These are phyloP conservation scores for Melanostigma gelatinosum DNA, from an alignment of 2,113 vertebrate species.

Conservation along the genomic window DNA sequence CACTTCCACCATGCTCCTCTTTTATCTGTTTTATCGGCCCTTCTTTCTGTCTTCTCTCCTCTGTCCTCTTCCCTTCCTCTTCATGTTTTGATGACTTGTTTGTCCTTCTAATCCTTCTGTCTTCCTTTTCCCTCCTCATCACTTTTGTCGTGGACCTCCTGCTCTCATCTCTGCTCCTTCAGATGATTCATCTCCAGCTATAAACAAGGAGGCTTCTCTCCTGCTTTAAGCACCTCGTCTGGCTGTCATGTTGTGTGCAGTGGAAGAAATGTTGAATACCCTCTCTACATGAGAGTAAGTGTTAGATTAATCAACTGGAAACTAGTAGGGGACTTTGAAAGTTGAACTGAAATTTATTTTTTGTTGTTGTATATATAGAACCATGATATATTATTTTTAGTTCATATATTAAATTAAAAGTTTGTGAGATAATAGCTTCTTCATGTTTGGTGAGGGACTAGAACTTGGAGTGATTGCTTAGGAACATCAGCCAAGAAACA, in stretches of 20 bases:
- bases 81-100: background rate
- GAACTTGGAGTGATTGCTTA: too few species aligned
- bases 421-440: too few species aligned
- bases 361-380: too few species aligned
- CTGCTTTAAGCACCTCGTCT: background rate
- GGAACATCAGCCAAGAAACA: too few species aligned
- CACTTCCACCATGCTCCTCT: background rate
- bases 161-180: slow-evolving; percentile 6
- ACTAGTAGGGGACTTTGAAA: background rate
- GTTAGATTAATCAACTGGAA: background rate
- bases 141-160: background rate
- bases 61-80: background rate
- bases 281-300: background rate
- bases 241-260: background rate
- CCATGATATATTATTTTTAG: too few species aligned
- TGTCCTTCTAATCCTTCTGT: background rate
- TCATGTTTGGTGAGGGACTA: too few species aligned
- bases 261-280: background rate
- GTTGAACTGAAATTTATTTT: too few species aligned
- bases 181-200: slow-evolving; percentile 8
- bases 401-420: too few species aligned
- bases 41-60: background rate
- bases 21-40: slow-evolving; percentile 7
- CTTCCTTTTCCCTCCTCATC: slow-evolving; percentile 7
- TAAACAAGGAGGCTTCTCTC: background rate